Conservation (phyloP, 53 echinoderm and acorn worm genomes). For the Holothuria leucospilota region DNA sequence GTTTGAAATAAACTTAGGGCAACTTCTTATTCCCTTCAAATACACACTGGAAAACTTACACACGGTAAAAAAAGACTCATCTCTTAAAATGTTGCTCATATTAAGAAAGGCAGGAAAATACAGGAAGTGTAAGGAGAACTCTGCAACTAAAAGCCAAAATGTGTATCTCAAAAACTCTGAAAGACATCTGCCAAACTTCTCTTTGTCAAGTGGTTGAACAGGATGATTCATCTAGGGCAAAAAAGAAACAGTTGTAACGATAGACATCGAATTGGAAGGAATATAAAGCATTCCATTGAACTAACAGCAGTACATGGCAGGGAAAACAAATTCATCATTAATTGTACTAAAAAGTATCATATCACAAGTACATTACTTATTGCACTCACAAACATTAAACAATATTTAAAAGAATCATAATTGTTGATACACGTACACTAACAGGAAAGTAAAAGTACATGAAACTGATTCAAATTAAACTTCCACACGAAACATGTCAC, state of each 20-base stretch:
- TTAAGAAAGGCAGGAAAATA: conserved; percentile 77
- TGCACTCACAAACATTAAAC: too few species aligned
- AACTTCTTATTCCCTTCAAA: too few species aligned
- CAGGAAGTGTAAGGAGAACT: conserved; percentile 75
- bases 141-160: conserved; percentile 74
- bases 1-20: too few species aligned
- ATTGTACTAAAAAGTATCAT: too few species aligned
- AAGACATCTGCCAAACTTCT: background rate
- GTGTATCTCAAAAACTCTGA: conserved; percentile 64
- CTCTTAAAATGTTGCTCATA: background rate
- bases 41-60: background rate
- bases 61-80: conserved; percentile 3
- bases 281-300: background rate
- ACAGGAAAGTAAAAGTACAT: too few species aligned
- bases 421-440: too few species aligned
- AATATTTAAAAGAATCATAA: too few species aligned
- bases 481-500: too few species aligned
- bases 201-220: conserved; percentile 16
- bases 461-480: too few species aligned
- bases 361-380: too few species aligned
- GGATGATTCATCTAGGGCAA: background rate
- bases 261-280: background rate
- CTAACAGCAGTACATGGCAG: background rate
- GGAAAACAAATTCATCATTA: too few species aligned
- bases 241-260: background rate